Evolutionary conservation across 2,797 vertebrate genomes (phyloP).

Genomic region (Tangara arthus): DNA sequence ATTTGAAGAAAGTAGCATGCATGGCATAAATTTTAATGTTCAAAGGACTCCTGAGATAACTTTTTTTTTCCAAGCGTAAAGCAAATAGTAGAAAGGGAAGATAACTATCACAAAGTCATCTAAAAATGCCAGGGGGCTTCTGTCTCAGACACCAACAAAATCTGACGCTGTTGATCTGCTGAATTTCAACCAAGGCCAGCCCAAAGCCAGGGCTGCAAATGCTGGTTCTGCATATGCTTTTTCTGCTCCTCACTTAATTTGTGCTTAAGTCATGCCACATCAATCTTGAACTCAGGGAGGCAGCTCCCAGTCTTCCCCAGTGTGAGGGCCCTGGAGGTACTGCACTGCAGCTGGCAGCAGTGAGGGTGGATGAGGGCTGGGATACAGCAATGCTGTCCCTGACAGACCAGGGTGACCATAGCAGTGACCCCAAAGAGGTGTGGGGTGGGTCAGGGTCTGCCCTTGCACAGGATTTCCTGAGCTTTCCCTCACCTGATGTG

Average conservation of each 20-base stretch:
- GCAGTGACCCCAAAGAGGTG: rapidly evolving
- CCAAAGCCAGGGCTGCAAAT: background rate
- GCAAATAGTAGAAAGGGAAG: conserved; percentile 54
- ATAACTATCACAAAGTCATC: conserved; percentile 37
- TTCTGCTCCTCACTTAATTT: background rate
- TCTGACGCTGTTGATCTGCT: background rate
- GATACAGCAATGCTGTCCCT: rapidly evolving
- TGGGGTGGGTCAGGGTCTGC: background rate
- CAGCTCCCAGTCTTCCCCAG: background rate
- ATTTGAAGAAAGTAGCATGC: conserved; percentile 39
- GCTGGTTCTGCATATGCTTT: background rate
- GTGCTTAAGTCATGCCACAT: background rate
- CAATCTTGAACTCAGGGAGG: background rate
- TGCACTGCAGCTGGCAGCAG: background rate
- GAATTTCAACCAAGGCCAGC: background rate
- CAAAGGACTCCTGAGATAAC: conserved; percentile 40
- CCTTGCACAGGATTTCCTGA: background rate
- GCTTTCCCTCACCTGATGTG: no score
- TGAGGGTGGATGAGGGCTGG: background rate
- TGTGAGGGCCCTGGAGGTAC: rapidly evolving
- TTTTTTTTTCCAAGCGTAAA: background rate
- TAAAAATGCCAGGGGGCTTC: background rate
- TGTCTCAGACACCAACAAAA: background rate
- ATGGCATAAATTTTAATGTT: conserved; percentile 57
- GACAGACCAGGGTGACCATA: background rate